These are phyloP conservation scores for Tenualosa thibaudeaui DNA, from an alignment of 2,797 vertebrate species.

Conservation along the genomic window DNA sequence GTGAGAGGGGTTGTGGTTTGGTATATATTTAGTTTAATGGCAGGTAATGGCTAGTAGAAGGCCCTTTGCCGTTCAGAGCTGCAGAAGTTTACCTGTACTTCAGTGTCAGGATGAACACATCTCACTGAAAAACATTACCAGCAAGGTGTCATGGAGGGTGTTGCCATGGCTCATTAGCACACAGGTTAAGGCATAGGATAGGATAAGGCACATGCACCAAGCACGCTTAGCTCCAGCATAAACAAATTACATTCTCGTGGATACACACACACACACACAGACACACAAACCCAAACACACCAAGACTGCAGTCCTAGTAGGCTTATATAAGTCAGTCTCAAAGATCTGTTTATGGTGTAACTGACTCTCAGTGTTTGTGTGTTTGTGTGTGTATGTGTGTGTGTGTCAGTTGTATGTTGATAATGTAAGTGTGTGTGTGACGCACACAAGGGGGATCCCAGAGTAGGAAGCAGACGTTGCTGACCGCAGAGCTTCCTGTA, in stretches of 20 bases:
- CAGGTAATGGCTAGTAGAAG: too few relatives aligned
- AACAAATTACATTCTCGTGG: background rate
- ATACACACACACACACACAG: background rate
- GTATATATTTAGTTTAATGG: too few relatives aligned
- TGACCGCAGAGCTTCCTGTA: slow-evolving; percentile 56
- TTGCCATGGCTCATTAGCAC: background rate
- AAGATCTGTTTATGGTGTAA: slow-evolving; percentile 13
- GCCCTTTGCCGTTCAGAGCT: too few relatives aligned
- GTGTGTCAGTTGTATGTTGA: background rate
- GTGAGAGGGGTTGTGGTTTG: too few relatives aligned
- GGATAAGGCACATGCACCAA: background rate
- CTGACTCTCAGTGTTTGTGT: slow-evolving; percentile 24
- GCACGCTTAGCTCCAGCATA: background rate
- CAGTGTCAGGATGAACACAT: too few relatives aligned
- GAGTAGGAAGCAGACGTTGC: slow-evolving; percentile 45
- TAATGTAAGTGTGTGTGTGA: slow-evolving; percentile 5
- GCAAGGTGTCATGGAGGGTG: background rate
- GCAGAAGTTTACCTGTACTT: too few relatives aligned
- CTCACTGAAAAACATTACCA: background rate
- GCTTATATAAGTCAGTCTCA: background rate
- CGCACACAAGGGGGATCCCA: slow-evolving; percentile 25
- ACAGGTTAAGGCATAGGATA: background rate
- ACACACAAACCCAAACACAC: background rate
- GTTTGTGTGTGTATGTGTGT: slow-evolving; percentile 21
- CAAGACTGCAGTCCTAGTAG: background rate